Evolutionary conservation across 2,797 vertebrate species (phyloP), one percentile per base, ranked within the genome.

Genomic region (Cynopterus sphinx): DNA sequence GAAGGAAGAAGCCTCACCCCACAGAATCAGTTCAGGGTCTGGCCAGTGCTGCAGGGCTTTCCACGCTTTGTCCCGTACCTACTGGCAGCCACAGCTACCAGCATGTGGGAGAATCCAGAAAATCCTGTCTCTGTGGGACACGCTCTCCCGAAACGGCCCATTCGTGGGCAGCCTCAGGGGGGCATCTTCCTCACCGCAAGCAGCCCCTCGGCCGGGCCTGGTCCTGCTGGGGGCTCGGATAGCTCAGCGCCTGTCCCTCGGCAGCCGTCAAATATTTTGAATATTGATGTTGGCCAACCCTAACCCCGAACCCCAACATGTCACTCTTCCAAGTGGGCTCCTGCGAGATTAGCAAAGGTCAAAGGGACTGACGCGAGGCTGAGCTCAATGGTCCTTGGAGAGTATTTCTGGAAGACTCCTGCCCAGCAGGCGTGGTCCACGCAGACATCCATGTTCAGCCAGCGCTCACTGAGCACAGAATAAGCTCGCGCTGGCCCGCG

Each of bases 391-490:
- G 53, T 24, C 61, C 84, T 83, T 63, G 24, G 16, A 13, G 36
- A 82, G 24, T 4, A 53, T n/a, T 63, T 41, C 3, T n/a, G 28
- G 75, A 68, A 92, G 77, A 46, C 10, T 9, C 5, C 4, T 1
- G 0, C 4, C 11, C 24, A 26, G 39, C 28, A 43, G 22, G 73
- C 17, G 0, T 16, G 41, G 33, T 39, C 3, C 31, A 26, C 46
- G 24, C 5, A 4, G 43, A 28, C 17, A 3, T 5, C 12, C 4
- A 0, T 21, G 17, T 9, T 24, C 46, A 13, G 36, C 17, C 10
- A 1, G 6, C 0, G 1, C 9, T 43, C 22, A 6, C 33, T 31
- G 46, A 43, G 46, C 43, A 19, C 24, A 43, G 36, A 53, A 7
- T 2, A 17, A 24, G 49, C 75, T 77, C n/a, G 16, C 0, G 8